Evolutionary conservation across 2,888 invertebrate genomes (phyloP).

Genomic region (Boloria euphrosyne): DNA sequence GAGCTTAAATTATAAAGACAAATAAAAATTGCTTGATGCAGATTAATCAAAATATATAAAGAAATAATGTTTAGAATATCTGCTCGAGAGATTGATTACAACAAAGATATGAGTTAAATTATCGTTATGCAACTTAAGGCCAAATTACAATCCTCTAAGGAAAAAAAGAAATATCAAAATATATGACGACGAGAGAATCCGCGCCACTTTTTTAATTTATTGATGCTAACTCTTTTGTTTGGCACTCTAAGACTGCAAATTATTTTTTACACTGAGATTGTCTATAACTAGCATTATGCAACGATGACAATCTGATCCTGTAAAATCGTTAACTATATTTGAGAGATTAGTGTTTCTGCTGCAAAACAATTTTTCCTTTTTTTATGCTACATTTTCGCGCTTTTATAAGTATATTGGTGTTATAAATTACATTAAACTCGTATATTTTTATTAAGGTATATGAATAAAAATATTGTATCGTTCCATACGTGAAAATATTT

Average conservation of each 20-base stretch:
- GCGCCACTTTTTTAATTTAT: too few species aligned
- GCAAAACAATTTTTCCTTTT: neutral
- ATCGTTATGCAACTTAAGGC: too few species aligned
- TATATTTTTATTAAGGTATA: conserved; percentile 11
- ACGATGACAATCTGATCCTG: conserved; percentile 17
- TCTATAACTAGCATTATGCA: conserved; percentile 5
- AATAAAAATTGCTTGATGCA: too few species aligned
- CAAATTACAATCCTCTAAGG: too few species aligned
- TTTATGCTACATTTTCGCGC: conserved; percentile 7
- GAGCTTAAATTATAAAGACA: too few species aligned
- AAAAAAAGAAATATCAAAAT: too few species aligned
- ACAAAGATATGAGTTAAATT: too few species aligned
- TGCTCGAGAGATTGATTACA: too few species aligned
- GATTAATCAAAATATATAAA: too few species aligned
- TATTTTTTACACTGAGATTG: neutral
- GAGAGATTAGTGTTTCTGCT: conserved; percentile 1
- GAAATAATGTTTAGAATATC: too few species aligned
- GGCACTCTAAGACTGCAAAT: neutral
- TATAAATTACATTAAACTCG: conserved; percentile 10
- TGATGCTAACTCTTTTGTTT: too few species aligned
- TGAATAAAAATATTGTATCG: neutral
- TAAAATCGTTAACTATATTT: conserved; percentile 4
- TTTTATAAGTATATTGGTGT: conserved; percentile 16
- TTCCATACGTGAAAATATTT: conserved; percentile 13
- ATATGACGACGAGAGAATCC: too few species aligned